These are phyloP conservation scores for Tipula vernalis DNA, from an alignment of 2,888 invertebrate species.

Conservation along the genomic window DNA sequence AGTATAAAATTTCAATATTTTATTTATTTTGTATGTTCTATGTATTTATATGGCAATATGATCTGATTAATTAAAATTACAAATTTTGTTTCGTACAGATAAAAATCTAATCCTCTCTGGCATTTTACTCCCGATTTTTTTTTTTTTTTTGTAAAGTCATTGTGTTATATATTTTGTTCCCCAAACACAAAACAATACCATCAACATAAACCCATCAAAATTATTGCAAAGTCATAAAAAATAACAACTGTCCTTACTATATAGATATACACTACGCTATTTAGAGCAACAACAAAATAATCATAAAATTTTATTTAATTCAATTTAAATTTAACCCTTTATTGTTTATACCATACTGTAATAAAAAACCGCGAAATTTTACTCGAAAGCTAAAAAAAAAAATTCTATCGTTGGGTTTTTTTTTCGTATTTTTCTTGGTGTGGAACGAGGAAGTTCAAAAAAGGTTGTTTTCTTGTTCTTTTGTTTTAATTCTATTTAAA, in stretches of 20 bases:
- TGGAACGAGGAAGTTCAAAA: background rate
- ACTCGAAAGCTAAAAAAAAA: background rate
- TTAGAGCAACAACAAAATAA: background rate
- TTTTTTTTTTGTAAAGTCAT: background rate
- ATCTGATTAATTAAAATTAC: conserved; percentile 4
- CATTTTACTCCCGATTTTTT: background rate
- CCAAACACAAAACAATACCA: background rate
- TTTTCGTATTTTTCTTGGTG: background rate
- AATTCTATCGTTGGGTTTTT: background rate
- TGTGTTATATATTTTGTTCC: background rate
- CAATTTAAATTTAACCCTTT: background rate
- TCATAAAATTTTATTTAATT: background rate
- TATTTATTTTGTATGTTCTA: background rate
- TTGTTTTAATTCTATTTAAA: background rate
- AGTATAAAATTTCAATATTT: background rate
- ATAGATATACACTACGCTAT: background rate
- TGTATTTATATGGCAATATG: background rate
- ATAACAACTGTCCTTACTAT: background rate
- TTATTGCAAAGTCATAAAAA: background rate
- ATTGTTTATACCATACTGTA: background rate
- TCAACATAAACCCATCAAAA: background rate
- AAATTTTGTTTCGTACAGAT: background rate
- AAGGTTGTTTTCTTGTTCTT: background rate
- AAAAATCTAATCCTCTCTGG: background rate
- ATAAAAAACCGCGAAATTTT: background rate